A percentile compares a stretch with the other conserved stretches of the same genome.
These are phyloP conservation scores for Strigamia transsilvanica DNA, from an alignment of 2,888 invertebrate genomes.

Conservation along the genomic window DNA sequence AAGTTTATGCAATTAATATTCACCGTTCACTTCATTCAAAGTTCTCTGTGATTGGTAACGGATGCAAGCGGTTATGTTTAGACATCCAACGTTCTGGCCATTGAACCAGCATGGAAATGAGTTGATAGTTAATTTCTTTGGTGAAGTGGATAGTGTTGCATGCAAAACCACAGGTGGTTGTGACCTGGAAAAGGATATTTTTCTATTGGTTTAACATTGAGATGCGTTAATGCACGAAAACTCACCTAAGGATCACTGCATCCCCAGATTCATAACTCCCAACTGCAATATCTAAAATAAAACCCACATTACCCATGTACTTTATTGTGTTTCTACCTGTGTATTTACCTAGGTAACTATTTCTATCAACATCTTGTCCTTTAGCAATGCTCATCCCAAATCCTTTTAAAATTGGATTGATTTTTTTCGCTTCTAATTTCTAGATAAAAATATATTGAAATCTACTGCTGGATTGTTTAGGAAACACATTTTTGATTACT, in stretches of 20 bases:
- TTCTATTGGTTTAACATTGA: background rate
- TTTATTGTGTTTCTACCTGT: background rate
- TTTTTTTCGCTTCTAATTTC: background rate
- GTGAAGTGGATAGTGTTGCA: background rate
- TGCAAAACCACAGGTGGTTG: background rate
- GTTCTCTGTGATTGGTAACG: background rate
- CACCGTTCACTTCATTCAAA: background rate
- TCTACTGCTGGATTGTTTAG: background rate
- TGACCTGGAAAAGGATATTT: background rate
- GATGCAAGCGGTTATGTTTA: background rate
- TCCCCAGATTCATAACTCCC: conserved; percentile 23
- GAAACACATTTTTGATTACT: background rate
- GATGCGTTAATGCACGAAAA: background rate
- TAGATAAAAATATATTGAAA: background rate
- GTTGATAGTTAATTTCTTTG: background rate
- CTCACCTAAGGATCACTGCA: conserved; percentile 6
- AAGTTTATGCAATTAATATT: background rate
- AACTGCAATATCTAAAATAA: conserved; percentile 2
- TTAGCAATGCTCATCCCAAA: conserved; percentile 50
- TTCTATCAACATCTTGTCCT: conserved; percentile 11
- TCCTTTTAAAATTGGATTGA: conserved; percentile 18
- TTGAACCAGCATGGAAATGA: background rate
- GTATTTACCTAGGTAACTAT: background rate
- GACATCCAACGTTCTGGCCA: background rate
- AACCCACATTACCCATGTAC: background rate